A percentile compares a stretch with the other conserved stretches of the same genome.
These are phyloP conservation scores for Delia radicum DNA, from an alignment of 1,140 invertebrate species.

Conservation along the genomic window DNA sequence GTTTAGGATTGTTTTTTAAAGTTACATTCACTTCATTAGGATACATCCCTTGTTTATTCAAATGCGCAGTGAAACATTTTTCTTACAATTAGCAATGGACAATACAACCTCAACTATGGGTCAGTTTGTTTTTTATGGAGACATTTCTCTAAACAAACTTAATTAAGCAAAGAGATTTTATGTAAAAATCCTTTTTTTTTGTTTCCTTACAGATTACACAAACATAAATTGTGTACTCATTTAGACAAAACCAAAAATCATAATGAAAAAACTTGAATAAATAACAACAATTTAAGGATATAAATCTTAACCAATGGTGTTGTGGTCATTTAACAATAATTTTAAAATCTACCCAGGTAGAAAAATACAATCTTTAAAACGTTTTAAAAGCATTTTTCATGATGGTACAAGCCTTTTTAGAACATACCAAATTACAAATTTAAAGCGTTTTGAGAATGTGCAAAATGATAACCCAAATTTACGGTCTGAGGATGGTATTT, in stretches of 20 bases:
- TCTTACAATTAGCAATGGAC: background rate
- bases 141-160: background rate
- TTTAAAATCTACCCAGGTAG: background rate
- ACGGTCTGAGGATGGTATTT: no score
- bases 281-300: background rate
- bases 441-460: no score
- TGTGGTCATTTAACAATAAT: background rate
- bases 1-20: no score
- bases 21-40: no score
- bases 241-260: background rate
- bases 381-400: background rate
- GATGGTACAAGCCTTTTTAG: no score
- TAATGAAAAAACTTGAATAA: background rate
- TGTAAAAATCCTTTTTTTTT: background rate
- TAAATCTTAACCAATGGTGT: slow-evolving; percentile 1
- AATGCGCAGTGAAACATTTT: background rate
- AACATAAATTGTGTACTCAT: background rate
- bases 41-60: background rate
- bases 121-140: background rate
- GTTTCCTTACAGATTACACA: background rate
- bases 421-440: background rate
- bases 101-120: background rate
- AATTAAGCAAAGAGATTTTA: background rate
- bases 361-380: background rate
- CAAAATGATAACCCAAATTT: no score